Evolutionary conservation across 2,797 vertebrate genomes (phyloP).

Genomic region (Coccyzus lansbergi): DNA sequence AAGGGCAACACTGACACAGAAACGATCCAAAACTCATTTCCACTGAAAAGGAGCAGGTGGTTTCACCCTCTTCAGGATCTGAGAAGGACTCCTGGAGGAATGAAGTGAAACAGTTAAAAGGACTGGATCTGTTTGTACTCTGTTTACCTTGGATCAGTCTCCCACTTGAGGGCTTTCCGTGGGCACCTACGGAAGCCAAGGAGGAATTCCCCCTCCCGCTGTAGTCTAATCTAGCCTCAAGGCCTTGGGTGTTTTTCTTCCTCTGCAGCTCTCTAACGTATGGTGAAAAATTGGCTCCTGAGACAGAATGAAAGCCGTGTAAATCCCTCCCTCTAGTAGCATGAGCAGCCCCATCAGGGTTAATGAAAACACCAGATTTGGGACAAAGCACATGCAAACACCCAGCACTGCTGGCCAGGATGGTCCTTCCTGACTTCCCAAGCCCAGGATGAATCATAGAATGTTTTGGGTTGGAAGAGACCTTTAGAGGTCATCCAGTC

Average conservation of each 20-base stretch:
- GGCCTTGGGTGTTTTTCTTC: neutral
- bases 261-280: neutral
- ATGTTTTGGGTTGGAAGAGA: no score
- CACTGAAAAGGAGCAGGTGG: neutral
- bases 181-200: neutral
- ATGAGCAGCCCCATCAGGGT: neutral
- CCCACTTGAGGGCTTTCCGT: neutral
- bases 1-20: neutral
- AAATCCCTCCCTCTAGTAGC: neutral
- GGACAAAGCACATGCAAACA: neutral
- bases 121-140: neutral
- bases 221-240: neutral
- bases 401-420: accelerated
- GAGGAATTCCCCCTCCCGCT: neutral
- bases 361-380: neutral
- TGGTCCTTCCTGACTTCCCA: neutral
- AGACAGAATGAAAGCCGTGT: accelerated
- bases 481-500: no score
- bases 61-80: neutral
- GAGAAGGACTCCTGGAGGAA: neutral
- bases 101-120: neutral
- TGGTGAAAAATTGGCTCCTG: accelerated
- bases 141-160: neutral
- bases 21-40: neutral
- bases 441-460: neutral